Conservation (phyloP, 2,113 vertebrate genomes). For the Eudyptes chrysolophus region DNA sequence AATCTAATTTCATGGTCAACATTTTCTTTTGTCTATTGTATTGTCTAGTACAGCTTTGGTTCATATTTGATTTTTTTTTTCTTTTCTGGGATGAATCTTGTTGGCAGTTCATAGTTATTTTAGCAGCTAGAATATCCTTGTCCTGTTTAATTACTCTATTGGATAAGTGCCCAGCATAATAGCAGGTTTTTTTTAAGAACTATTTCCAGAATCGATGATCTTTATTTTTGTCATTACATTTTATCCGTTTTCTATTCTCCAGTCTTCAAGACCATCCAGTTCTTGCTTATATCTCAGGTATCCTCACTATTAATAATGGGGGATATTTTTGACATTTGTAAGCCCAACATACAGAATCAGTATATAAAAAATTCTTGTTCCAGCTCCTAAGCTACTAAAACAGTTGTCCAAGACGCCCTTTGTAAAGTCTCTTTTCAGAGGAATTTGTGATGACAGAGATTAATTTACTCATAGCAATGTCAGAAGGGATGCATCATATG, state of each 20-base stretch:
- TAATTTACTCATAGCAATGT: neutral
- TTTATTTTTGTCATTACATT: neutral
- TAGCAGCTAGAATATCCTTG: neutral
- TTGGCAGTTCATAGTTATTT: neutral
- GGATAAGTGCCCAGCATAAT: neutral
- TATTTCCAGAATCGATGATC: neutral
- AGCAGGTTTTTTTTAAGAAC: neutral
- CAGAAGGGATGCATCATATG: neutral
- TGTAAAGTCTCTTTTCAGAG: neutral
- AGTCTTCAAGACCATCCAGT: neutral
- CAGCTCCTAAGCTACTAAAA: neutral
- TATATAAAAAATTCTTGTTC: neutral
- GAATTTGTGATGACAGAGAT: neutral
- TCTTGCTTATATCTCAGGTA: neutral
- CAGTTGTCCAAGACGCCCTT: rapidly evolving
- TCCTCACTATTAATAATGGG: neutral
- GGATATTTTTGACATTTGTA: neutral
- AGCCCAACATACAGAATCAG: neutral
- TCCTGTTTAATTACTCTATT: neutral
- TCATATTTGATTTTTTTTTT: neutral
- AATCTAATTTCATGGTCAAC: neutral
- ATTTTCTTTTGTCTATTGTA: neutral
- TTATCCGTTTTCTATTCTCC: neutral
- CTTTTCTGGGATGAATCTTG: neutral
- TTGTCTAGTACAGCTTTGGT: neutral